Evolutionary conservation across 2,113 vertebrate species (phyloP), one percentile per base, ranked within the genome.

Genomic region (Hippocampus zosterae): DNA sequence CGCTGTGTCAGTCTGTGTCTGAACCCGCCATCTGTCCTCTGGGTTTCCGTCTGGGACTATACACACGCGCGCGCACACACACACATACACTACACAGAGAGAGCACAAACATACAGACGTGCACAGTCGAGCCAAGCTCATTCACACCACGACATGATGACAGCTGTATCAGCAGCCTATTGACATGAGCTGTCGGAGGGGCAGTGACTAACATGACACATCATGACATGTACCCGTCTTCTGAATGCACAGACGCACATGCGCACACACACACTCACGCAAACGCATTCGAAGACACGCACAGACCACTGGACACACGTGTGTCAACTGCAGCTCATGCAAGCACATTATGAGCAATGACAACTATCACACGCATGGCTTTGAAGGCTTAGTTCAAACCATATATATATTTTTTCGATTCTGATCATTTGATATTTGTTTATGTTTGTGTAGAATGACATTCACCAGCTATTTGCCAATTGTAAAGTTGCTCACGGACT

Each of bases 21-120:
- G 92, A 92, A 94, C 93, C 93, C 89, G 91, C 95, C 95, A 95
- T 96, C 95, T 96, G 94, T 95, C 93, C 91, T 93, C 92, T 91
- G 93, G 94, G 92, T 92, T 92, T 82, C 88, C 91, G 92, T 94
- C 93, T 92, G 91, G 93, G 93, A 79, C 77, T 46, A 67, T 76
- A 85, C 64, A 70, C 77, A 70, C 75, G 67, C 68, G 27, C 66
- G 6, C 62, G 33, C 55, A 63, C 29, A 48, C 73, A 73, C 65
- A 55, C 66, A 69, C 68, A 33, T 64, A 8, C 62, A 71, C 44
- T 23, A 13, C 23, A 59, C 11, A 18, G 27, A 33, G 12, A 59
- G 50, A 65, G 59, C 46, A 64, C 19, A 80, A 56, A 81, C 63
- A 82, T 61, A 81, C 71, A 69, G 63, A 77, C 65, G 62, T 65